Evolutionary conservation across 2,888 invertebrate genomes (phyloP).

Genomic region (Osedax frankpressi): DNA sequence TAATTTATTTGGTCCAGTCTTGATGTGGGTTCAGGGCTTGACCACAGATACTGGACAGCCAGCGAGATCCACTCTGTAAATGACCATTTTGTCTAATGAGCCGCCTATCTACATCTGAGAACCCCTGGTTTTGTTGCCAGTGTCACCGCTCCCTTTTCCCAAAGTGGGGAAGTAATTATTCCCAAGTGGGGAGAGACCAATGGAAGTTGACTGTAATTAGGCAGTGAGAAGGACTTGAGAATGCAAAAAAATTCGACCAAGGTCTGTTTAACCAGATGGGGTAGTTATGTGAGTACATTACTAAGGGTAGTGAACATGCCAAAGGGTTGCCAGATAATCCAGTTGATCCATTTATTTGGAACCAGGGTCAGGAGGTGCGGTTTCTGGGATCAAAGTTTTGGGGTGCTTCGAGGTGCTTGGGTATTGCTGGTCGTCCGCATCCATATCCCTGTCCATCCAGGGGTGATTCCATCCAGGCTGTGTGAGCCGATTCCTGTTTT

Average conservation of each 20-base stretch:
- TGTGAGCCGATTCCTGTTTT: not conserved
- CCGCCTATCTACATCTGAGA: not conserved
- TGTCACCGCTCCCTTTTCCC: not conserved
- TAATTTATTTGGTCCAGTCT: slow-evolving; percentile 5
- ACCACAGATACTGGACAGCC: slow-evolving; percentile 1
- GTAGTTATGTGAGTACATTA: not conserved
- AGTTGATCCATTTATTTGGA: slow-evolving; percentile 1
- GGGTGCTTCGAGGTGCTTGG: not conserved
- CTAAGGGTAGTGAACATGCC: not conserved
- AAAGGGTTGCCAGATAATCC: not conserved
- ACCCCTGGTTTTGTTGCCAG: not conserved
- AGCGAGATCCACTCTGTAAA: not conserved
- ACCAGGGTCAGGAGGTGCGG: not conserved
- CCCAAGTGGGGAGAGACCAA: not conserved
- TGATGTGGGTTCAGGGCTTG: slow-evolving; percentile 8
- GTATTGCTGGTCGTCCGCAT: not conserved
- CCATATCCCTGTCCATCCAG: not conserved
- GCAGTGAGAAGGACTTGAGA: not conserved
- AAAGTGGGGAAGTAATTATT: not conserved
- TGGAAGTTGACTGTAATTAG: not conserved
- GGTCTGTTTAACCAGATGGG: not conserved
- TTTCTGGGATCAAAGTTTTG: slow-evolving; percentile 9
- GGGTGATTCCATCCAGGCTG: not conserved
- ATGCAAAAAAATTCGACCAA: not conserved
- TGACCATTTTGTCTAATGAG: not conserved